Base-by-base conservation (phyloP, 1,140 invertebrate species). In the Lepidurus couesii region DNA sequence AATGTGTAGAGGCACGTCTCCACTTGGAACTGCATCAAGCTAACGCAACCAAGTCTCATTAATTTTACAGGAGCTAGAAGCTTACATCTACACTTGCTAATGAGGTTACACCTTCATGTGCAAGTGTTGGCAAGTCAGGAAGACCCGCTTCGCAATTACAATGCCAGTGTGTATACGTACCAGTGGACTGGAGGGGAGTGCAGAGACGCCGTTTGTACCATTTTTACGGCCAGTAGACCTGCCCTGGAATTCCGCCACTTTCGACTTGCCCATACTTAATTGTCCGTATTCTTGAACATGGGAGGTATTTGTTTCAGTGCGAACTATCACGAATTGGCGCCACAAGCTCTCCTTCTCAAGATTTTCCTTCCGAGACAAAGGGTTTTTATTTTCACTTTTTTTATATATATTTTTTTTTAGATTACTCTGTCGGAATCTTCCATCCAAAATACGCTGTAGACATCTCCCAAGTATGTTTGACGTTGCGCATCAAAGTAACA, bases 361-460 rank as follows among this genome's bases (percentile, higher is more conserved):
- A 77, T 88, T 83, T 83, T 89, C 88, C 86, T 89, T 75, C 44
- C 85, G 81, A 77, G 6, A 77, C 75, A 73, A 45, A 75, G 44
- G 65, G 9, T 7, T 73, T 7, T 53, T 45, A n/a, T 21, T 65
- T 75, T 16, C n/a, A 7, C 43, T 77, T 77, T 53, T 24, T 24
- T 34, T 45, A 13, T 24, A 24, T 24, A 24, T 24, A 24, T 24
- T 11, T 77, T 9, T 42, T 45, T 74, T 76, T 78, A 73, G 21
- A 24, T 80, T 82, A 89, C 89, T 81, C 84, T 84, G 80, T 91
- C 89, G 21, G 88, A 86, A 84, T 91, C 88, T 83, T 90, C 85
- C 87, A 92, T 88, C 90, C 90, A 92, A 45, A 87, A 89, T n/a
- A 90, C 89, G 82, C 87, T 89, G 82, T 89, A 91, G 3, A 89